Evolutionary conservation across 2,797 vertebrate species (phyloP).

Genomic region (Delichon dasypus): DNA sequence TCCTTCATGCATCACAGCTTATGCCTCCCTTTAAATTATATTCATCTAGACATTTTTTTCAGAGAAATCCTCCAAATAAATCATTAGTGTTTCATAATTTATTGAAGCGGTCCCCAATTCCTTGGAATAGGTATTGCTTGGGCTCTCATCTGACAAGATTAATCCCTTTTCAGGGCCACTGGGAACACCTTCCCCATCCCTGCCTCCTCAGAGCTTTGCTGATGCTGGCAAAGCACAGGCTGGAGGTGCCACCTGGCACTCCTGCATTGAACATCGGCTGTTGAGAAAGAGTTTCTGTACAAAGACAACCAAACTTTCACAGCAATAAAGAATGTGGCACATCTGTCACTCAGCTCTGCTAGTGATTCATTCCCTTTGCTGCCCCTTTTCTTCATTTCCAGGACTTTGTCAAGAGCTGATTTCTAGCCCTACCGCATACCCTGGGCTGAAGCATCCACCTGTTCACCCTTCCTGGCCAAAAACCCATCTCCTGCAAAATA

Average conservation of each 20-base stretch:
- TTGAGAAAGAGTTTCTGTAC: neutral
- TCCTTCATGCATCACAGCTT: neutral
- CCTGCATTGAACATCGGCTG: neutral
- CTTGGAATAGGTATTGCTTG: neutral
- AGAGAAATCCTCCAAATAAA: slow-evolving; percentile 28
- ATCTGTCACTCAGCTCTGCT: slow-evolving; percentile 16
- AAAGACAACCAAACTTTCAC: slow-evolving; percentile 6
- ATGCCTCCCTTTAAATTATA: slow-evolving; percentile 4
- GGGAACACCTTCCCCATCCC: neutral
- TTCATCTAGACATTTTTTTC: neutral
- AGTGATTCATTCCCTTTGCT: neutral
- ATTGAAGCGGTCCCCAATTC: neutral
- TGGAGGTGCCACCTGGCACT: slow-evolving; percentile 27
- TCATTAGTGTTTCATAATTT: slow-evolving; percentile 10
- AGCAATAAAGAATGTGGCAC: neutral
- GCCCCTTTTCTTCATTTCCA: neutral
- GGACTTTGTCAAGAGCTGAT: neutral
- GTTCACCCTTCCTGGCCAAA: neutral
- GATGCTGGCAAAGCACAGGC: neutral
- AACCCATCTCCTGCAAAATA: neutral
- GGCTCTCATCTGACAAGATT: slow-evolving; percentile 13
- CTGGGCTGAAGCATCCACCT: neutral
- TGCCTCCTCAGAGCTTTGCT: neutral
- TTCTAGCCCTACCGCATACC: neutral
- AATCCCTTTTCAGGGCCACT: neutral